Base-by-base conservation (phyloP, 2,797 vertebrate genomes). In the Dryobates pubescens region DNA sequence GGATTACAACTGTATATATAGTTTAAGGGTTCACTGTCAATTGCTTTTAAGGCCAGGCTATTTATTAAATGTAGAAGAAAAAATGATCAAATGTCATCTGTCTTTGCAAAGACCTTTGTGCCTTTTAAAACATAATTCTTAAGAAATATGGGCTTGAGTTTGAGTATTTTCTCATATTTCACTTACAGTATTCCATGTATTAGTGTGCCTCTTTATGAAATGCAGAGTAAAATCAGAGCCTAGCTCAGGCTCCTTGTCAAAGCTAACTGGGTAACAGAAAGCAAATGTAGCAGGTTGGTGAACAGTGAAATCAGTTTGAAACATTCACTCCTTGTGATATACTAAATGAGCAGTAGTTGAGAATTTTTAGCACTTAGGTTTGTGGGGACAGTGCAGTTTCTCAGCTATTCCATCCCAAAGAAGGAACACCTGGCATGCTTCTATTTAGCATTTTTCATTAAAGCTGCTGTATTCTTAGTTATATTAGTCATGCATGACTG, bases 11-110 rank as follows among this genome's bases (percentile, higher is more conserved):
- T 89, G 68, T 65, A 86, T 68, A 30, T 63, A 58, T 51, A 90
- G 62, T 90, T 90, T 75, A 77, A 82, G 22, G 9, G 73, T 67
- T 86, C 67, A 68, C 41, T 83, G 57, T 92, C 70, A 89, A 71
- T 74, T 70, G 17, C 43, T 90, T 92, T 76, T 76, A 82, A 90
- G 79, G 15, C 18, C 43, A 75, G 47, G 17, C 24, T 78, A 90
- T 83, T 85, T 81, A 49, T 70, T 76, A 92, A 84, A 77, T 49
- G 27, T 43, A 49, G 16, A 43, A 43, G 16, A 43, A 49, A 24
- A 89, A 93, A 81, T 73, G 10, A 63, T 82, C 36, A 85, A 84
- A 80, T 63, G 17, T 59, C 41, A 57, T 77, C 51, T 63, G 22
- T 72, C 43, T 67, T 80, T 79, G 11, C 56, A 76, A 83, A 90